Evolutionary conservation across 2,113 vertebrate species (phyloP).

Genomic region (Strigops habroptila): DNA sequence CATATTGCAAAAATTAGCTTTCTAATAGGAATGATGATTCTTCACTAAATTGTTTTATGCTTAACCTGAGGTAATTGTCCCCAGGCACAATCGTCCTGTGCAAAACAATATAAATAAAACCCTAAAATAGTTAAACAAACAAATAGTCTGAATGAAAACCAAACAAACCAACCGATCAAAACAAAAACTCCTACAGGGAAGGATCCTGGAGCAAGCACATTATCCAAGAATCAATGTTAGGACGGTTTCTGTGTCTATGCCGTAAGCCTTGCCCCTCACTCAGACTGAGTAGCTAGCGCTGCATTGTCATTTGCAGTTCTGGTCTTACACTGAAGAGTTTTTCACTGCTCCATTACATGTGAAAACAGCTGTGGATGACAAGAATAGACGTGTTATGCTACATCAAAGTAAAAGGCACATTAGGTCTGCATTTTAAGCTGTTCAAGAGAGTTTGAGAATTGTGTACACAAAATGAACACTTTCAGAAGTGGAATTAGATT

Average conservation of each 20-base stretch:
- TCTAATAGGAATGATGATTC: neutral
- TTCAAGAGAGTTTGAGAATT: neutral
- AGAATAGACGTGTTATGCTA: accelerated
- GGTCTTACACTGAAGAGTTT: neutral
- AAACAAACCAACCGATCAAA: neutral
- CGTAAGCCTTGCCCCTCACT: neutral
- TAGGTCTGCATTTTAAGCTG: neutral
- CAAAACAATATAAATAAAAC: neutral
- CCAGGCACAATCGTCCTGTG: neutral
- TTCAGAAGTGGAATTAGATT: neutral
- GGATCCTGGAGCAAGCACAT: neutral
- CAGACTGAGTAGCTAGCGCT: neutral
- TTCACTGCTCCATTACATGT: neutral
- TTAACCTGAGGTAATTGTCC: neutral
- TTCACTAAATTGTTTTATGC: neutral
- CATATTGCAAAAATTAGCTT: neutral
- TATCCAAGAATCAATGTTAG: neutral
- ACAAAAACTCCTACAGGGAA: neutral
- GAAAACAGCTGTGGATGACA: neutral
- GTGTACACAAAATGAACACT: neutral
- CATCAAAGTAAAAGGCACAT: neutral
- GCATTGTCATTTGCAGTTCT: neutral
- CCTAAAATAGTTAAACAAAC: neutral
- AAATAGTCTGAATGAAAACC: neutral
- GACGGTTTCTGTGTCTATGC: neutral